Conservation (phyloP, 2,113 vertebrate genomes). For the Corynorhinus townsendii region DNA sequence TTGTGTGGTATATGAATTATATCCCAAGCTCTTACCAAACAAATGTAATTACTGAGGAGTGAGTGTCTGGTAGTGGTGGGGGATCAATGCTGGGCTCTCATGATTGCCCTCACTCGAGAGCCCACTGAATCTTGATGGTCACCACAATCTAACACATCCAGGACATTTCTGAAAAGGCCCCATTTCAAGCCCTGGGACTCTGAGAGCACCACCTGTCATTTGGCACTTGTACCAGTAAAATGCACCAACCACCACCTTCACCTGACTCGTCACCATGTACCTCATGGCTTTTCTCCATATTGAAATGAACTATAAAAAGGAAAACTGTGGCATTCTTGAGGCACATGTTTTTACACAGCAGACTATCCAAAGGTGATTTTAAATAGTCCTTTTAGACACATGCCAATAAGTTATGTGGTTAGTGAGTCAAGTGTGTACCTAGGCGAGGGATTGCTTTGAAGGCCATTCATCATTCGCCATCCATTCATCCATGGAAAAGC, state of each 20-base stretch:
- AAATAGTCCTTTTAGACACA: neutral
- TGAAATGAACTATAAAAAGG: constrained; percentile 4
- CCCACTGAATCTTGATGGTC: neutral
- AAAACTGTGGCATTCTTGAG: neutral
- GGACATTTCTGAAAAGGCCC: neutral
- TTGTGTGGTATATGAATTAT: neutral
- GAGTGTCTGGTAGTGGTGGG: neutral
- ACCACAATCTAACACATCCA: neutral
- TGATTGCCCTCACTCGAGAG: neutral
- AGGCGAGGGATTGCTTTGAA: neutral
- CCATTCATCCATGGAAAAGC: neutral
- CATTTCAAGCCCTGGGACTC: neutral
- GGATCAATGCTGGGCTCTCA: neutral
- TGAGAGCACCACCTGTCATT: neutral
- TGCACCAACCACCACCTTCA: neutral
- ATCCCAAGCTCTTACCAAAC: neutral
- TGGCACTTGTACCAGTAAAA: neutral
- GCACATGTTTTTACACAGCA: neutral
- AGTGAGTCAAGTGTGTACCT: neutral
- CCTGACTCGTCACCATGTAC: neutral
- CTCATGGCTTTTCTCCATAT: neutral
- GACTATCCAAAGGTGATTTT: neutral
- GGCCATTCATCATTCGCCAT: neutral
- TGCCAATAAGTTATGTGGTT: neutral
- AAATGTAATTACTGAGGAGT: neutral